Evolutionary conservation across 2,113 vertebrate species (phyloP).

Genomic region (Meriones unguiculatus): DNA sequence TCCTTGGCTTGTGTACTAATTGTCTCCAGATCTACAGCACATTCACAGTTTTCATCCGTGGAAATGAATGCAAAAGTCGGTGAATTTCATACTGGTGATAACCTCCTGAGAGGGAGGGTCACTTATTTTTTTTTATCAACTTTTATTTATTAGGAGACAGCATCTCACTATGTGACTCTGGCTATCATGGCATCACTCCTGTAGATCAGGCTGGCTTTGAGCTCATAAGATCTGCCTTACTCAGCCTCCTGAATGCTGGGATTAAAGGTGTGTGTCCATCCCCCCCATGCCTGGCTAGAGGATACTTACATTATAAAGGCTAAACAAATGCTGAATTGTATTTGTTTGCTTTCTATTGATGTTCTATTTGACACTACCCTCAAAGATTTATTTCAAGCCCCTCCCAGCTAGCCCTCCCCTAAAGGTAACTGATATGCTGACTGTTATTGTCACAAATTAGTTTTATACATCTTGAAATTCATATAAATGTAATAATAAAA

Average conservation of each 20-base stretch:
- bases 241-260: neutral
- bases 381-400: neutral
- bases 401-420: neutral
- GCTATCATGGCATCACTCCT: neutral
- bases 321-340: neutral
- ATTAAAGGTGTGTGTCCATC: neutral
- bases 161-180: neutral
- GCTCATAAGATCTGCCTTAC: neutral
- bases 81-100: neutral
- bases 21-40: neutral
- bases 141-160: neutral
- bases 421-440: constrained; percentile 19
- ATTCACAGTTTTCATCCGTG: neutral
- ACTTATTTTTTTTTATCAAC: neutral
- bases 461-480: neutral
- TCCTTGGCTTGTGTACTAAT: neutral
- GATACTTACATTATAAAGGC: neutral
- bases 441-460: neutral
- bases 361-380: neutral
- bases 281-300: neutral
- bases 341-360: neutral
- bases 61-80: neutral
- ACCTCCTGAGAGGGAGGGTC: neutral
- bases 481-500: neutral
- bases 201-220: neutral